These are phyloP conservation scores for Nibea coibor DNA, from an alignment of 2,113 vertebrate species.

Conservation along the genomic window DNA sequence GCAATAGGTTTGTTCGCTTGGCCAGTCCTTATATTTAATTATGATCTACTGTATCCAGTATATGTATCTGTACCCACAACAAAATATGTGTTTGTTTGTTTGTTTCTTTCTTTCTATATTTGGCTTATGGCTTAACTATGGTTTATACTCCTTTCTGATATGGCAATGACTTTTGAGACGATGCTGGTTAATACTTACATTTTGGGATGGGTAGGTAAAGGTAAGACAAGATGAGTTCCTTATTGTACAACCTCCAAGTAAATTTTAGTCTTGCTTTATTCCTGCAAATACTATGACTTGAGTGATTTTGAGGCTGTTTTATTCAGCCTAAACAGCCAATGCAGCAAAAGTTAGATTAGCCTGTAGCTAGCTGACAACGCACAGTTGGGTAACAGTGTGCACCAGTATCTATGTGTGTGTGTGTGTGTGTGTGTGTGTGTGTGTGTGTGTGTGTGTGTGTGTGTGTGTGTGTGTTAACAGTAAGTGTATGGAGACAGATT, in stretches of 20 bases:
- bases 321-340: constrained; percentile 16
- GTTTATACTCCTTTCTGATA: too few species aligned
- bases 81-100: too few species aligned
- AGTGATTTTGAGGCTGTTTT: constrained; percentile 16
- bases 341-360: constrained; percentile 1
- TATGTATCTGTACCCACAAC: neutral
- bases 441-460: neutral
- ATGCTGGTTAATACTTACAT: neutral
- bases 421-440: neutral
- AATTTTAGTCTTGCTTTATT: neutral
- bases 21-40: neutral
- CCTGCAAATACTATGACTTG: neutral
- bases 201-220: neutral
- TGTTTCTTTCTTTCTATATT: neutral
- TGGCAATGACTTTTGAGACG: neutral
- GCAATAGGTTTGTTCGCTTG: neutral
- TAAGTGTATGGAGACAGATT: neutral
- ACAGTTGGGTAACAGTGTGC: too few species aligned
- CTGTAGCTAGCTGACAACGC: constrained; percentile 16
- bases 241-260: neutral
- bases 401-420: too few species aligned
- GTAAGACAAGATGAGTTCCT: too few species aligned
- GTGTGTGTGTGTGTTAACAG: neutral
- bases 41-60: too few species aligned
- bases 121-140: too few species aligned